Conservation (phyloP, 1,140 invertebrate genomes). For the Drosophila biarmipes region DNA sequence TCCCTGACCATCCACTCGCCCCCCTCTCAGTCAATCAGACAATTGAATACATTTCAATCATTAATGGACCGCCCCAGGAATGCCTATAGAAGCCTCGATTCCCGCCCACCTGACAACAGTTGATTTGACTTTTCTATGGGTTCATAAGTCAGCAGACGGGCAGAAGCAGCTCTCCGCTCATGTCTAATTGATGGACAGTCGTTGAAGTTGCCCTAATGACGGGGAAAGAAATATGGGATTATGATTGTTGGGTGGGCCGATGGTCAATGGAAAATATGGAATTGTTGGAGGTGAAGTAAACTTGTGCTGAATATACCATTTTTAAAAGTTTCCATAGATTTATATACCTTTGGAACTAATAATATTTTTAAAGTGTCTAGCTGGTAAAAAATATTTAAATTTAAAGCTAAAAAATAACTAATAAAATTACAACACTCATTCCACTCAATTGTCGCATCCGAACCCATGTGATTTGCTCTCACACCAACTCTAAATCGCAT, state of each 20-base stretch:
- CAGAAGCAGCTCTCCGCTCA: conserved; percentile 31
- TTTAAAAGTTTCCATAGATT: too few species aligned
- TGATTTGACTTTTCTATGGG: conserved; percentile 60
- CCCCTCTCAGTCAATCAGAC: conserved; percentile 69
- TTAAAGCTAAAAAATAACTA: too few species aligned
- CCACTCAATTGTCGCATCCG: too few species aligned
- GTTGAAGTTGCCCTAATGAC: conserved; percentile 50
- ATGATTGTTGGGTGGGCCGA: conserved; percentile 10
- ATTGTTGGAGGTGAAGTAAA: not conserved
- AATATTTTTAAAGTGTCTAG: too few species aligned
- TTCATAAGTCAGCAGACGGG: conserved; percentile 26
- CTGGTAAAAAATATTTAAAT: too few species aligned
- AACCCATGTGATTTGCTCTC: not conserved
- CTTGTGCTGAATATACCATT: not conserved
- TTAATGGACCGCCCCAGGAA: conserved; percentile 39
- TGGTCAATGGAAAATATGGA: not conserved
- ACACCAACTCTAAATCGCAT: not conserved
- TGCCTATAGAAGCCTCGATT: conserved; percentile 10
- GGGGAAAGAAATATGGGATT: conserved; percentile 33
- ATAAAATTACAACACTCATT: too few species aligned
- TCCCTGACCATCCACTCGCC: conserved; percentile 30
- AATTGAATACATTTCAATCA: conserved; percentile 83
- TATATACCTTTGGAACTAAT: too few species aligned
- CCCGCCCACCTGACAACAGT: conserved; percentile 44
- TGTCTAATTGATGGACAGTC: conserved; percentile 58